Conservation (phyloP, 2,888 invertebrate genomes). For the Cheilosia vernalis region DNA sequence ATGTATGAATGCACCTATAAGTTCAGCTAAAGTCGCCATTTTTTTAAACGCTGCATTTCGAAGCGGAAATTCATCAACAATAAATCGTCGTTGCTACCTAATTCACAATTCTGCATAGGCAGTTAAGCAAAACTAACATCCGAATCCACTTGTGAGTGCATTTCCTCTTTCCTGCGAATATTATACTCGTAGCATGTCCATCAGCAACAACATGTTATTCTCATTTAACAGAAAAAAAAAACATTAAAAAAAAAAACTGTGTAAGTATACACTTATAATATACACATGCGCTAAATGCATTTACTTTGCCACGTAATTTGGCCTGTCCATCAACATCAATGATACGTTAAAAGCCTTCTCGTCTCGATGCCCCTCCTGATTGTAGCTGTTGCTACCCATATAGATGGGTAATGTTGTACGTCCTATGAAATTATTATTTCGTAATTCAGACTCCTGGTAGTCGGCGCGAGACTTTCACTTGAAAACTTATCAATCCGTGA, state of each 20-base stretch:
- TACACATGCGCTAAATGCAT: conserved; percentile 63
- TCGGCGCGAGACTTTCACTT: conserved; percentile 63
- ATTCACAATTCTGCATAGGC: no score
- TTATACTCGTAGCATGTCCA: not conserved
- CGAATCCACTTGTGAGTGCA: conserved; percentile 8
- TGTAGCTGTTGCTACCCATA: not conserved
- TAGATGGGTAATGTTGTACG: not conserved
- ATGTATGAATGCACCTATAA: no score
- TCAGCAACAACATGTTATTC: conserved; percentile 5
- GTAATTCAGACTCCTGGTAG: conserved; percentile 28
- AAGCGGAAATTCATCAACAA: not conserved
- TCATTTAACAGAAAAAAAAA: not conserved
- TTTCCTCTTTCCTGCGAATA: conserved; percentile 46
- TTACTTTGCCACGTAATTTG: conserved; percentile 70
- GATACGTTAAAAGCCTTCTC: conserved; percentile 72
- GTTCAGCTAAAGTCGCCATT: no score
- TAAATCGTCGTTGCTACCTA: no score
- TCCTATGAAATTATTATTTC: conserved; percentile 35
- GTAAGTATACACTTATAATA: conserved; percentile 37
- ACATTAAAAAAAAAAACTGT: conserved; percentile 5
- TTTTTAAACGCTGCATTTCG: not conserved
- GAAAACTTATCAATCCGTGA: conserved; percentile 70
- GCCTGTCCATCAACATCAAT: conserved; percentile 67
- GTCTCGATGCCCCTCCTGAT: conserved; percentile 47
- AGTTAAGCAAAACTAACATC: conserved; percentile 5